These are phyloP conservation scores for Cryptomyrus ogoouensis DNA, from an alignment of 2,113 vertebrate genomes.

Conservation along the genomic window DNA sequence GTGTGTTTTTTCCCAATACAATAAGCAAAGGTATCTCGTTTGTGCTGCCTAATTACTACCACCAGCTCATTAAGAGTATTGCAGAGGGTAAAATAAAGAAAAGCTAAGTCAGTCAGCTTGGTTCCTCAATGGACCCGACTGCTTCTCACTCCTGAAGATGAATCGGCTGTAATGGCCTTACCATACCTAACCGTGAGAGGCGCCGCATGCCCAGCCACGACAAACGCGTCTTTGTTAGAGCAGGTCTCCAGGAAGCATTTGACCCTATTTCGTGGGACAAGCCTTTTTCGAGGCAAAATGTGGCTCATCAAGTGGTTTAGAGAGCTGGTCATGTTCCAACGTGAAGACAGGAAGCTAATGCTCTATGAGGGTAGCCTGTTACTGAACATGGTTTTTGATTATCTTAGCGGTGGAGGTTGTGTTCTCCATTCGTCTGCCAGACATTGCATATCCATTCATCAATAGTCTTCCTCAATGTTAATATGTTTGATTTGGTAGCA, in stretches of 20 bases:
- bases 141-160: slow-evolving; percentile 2
- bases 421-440: neutral
- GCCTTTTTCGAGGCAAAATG: neutral
- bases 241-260: neutral
- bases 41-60: neutral
- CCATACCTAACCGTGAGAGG: neutral
- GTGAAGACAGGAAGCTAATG: neutral
- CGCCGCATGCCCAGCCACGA: neutral
- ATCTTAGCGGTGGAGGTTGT: neutral
- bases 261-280: neutral
- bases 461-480: neutral
- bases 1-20: neutral
- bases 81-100: slow-evolving; percentile 5
- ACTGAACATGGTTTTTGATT: neutral
- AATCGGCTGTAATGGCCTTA: neutral
- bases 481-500: neutral
- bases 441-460: neutral
- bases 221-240: slow-evolving; percentile 23
- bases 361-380: neutral
- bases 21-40: neutral
- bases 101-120: slow-evolving; percentile 4
- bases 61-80: slow-evolving; percentile 10
- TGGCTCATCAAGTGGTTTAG: neutral
- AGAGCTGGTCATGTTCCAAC: neutral
- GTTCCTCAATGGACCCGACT: slow-evolving; percentile 10